Percentiles rank a stretch among this genome's conserved stretches.
Conservation (phyloP, 2,888 invertebrate genomes). For the Pollenia labialis region DNA sequence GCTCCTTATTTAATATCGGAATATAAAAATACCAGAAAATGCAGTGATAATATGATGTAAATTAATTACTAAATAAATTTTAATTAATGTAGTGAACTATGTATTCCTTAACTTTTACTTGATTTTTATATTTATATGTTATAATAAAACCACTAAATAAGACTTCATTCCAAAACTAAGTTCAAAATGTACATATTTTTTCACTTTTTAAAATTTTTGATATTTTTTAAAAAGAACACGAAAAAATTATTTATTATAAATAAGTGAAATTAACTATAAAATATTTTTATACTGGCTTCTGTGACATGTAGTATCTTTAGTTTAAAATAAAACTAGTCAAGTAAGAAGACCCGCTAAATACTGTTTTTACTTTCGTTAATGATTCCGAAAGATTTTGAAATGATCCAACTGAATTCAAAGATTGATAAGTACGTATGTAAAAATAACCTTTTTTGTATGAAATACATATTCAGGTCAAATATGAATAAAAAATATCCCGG, state of each 20-base stretch:
- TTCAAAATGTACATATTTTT: constrained; percentile 30
- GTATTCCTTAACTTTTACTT: neutral
- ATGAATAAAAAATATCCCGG: too few relatives aligned
- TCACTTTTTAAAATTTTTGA: neutral
- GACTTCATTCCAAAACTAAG: constrained; percentile 61
- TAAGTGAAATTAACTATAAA: constrained; percentile 56
- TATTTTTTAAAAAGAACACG: constrained; percentile 20
- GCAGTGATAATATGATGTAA: neutral
- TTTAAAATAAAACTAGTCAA: constrained; percentile 48
- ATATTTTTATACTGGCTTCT: constrained; percentile 73
- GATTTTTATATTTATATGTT: neutral
- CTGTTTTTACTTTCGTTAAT: too few relatives aligned
- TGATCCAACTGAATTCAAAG: too few relatives aligned
- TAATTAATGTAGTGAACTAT: neutral
- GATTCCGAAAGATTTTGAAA: too few relatives aligned
- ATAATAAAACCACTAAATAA: constrained; percentile 12
- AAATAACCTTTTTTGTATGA: too few relatives aligned
- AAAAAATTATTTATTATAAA: constrained; percentile 21
- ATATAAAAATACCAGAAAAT: too few relatives aligned
- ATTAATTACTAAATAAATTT: neutral
- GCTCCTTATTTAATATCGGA: neutral
- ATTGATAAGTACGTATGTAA: too few relatives aligned
- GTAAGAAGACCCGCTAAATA: constrained; percentile 4
- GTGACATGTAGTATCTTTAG: constrained; percentile 53
- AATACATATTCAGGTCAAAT: too few relatives aligned